Evolutionary conservation across 2,113 vertebrate species (phyloP), one percentile per base, ranked within the genome.

Genomic region (Ifrita kowaldi): DNA sequence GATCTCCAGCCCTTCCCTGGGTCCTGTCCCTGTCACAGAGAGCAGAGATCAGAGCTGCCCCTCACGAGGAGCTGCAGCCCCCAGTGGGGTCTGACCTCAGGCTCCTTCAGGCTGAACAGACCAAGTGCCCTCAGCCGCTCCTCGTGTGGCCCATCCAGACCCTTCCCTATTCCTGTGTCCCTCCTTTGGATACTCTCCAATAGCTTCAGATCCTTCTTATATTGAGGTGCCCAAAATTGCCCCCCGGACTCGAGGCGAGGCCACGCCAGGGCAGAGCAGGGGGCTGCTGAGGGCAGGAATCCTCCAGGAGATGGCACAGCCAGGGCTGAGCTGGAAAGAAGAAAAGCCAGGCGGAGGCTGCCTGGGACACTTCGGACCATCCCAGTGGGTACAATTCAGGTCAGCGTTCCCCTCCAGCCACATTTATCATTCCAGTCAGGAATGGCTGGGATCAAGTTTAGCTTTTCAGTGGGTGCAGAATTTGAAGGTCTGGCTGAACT

Each of bases 401-500:
- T 3, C 0, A 0, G 46, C 1, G 5, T 1, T 82, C 15, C 49
- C 39, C 65, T 44, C 60, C 21, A 64, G 55, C 32, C 10, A 3
- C 18, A 15, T 69, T 26, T 35, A 37, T 42, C 42, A 49, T 27
- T 53, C 59, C 28, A 65, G 33, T 13, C 79, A 62, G 52, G 28
- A 33, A 69, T 2, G 16, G 32, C 4, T 56, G 63, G 75, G 63
- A 69, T 62, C 69, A 57, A 50, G 53, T 76, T 49, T 68, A 60
- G 49, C 68, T 94, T 87, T 84, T 55, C 52, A 79, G 42, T 4
- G 82, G 71, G 60, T 4, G 5, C 69, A 88, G 73, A 76, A 80
- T 28, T 15, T 2, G 3, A 55, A 69, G 59, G 28, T 70, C 57
- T 70, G 60, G 53, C 50, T 90, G 77, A 93, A 71, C 53, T 81